Conservation (phyloP, 1,140 invertebrate genomes). For the Lordiphosa collinella region DNA sequence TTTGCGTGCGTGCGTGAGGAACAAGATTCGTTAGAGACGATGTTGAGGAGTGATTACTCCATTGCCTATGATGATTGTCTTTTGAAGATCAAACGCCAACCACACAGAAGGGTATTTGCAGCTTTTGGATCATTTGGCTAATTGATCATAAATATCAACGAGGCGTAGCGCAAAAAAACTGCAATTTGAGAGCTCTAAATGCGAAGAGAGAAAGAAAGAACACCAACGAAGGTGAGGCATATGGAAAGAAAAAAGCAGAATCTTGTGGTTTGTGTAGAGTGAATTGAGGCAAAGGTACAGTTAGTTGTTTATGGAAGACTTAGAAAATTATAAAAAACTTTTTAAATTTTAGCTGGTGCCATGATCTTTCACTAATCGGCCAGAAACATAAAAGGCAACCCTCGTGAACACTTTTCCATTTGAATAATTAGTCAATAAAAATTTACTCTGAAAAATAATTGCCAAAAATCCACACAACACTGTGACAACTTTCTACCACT, state of each 20-base stretch:
- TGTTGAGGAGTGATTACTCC: constrained; percentile 13
- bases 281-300: not conserved
- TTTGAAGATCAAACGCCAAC: constrained; percentile 49
- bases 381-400: not conserved
- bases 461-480: constrained; percentile 5
- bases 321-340: not conserved
- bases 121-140: constrained; percentile 43
- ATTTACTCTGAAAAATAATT: constrained; percentile 13
- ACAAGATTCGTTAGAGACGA: constrained; percentile 12
- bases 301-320: not conserved
- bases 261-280: not conserved
- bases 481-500: constrained; percentile 51
- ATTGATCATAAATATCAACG: constrained; percentile 53
- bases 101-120: constrained; percentile 19
- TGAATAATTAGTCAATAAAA: constrained; percentile 9
- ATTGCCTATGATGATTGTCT: constrained; percentile 14
- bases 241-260: not conserved
- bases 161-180: constrained; percentile 28
- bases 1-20: constrained; percentile 18
- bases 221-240: constrained; percentile 19
- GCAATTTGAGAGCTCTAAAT: constrained; percentile 9
- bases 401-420: not conserved
- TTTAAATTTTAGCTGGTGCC: no score
- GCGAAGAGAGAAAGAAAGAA: not conserved
- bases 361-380: no score